Evolutionary conservation across 2,113 vertebrate genomes (phyloP).

Genomic region (Oreocharis arfaki): DNA sequence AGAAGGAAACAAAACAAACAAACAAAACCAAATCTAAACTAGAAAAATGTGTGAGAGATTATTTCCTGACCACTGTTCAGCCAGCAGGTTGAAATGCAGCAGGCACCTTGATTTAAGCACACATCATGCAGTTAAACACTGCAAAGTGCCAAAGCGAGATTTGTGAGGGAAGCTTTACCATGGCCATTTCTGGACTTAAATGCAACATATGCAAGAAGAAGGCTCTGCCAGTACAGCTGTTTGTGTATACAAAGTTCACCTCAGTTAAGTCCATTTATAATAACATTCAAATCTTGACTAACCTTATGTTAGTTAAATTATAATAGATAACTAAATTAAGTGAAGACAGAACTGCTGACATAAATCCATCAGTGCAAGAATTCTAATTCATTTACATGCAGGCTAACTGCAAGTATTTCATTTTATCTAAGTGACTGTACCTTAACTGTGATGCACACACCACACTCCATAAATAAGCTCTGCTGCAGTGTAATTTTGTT

Average conservation of each 20-base stretch:
- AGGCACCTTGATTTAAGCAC: neutral
- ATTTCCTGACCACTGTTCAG: neutral
- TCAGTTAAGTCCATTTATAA: neutral
- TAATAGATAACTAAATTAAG: neutral
- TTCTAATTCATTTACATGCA: neutral
- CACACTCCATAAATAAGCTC: neutral
- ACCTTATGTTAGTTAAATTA: neutral
- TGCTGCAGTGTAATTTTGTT: neutral
- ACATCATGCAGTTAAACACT: neutral
- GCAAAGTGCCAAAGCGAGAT: neutral
- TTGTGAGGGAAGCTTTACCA: neutral
- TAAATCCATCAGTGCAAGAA: neutral
- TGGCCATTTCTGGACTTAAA: neutral
- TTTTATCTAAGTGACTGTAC: neutral
- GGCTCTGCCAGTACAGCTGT: neutral
- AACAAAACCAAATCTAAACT: neutral
- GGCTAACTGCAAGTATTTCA: conserved; percentile 35
- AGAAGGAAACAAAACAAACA: neutral
- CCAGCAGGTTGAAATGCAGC: neutral
- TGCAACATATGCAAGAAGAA: neutral
- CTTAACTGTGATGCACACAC: neutral
- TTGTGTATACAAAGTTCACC: neutral
- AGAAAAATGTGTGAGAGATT: neutral
- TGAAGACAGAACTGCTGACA: conserved; percentile 2
- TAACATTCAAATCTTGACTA: neutral